phyloP scores from a whole-genome alignment of 2,888 invertebrate genomes.

The Aspidiotus rigidus region DNA sequence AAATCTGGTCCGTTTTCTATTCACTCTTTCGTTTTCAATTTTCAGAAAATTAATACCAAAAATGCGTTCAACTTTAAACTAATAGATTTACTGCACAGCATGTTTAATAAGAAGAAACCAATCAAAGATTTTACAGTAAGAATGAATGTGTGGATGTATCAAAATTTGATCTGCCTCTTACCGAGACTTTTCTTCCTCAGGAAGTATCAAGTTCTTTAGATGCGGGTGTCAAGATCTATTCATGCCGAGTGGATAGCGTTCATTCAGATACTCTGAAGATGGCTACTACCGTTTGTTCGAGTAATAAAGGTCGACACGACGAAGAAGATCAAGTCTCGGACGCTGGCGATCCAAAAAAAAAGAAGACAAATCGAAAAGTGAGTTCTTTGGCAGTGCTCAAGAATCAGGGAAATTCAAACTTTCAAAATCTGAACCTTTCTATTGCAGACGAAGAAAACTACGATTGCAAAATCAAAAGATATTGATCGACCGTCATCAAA shows the following conservation, averaged over 20 bases:
- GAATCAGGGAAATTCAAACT: neutral
- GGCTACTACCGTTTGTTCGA: conserved; percentile 7
- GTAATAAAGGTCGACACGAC: neutral
- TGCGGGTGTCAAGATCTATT: conserved; percentile 80
- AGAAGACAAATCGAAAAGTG: neutral
- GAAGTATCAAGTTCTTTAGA: conserved; percentile 72
- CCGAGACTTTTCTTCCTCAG: neutral
- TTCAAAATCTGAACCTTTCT: neutral
- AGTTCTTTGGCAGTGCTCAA: neutral
- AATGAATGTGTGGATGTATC: neutral
- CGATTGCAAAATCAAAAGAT: neutral
- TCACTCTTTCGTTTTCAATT: neutral
- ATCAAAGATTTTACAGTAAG: conserved; percentile 52
- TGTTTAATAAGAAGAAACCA: conserved; percentile 60
- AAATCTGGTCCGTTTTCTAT: neutral
- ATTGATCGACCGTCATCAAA: conserved; percentile 1
- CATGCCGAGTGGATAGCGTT: conserved; percentile 63
- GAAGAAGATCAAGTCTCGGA: neutral
- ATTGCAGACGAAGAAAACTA: conserved; percentile 2
- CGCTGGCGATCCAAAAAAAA: neutral
- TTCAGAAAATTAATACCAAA: conserved; percentile 72
- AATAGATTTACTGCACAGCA: conserved; percentile 72
- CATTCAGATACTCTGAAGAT: conserved; percentile 29
- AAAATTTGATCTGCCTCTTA: neutral
- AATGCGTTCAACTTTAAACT: conserved; percentile 82